A percentile compares a stretch with the other conserved stretches of the same genome.
Evolutionary conservation across 1,140 invertebrate species (phyloP).

Genomic region (Archivesica marissinica): DNA sequence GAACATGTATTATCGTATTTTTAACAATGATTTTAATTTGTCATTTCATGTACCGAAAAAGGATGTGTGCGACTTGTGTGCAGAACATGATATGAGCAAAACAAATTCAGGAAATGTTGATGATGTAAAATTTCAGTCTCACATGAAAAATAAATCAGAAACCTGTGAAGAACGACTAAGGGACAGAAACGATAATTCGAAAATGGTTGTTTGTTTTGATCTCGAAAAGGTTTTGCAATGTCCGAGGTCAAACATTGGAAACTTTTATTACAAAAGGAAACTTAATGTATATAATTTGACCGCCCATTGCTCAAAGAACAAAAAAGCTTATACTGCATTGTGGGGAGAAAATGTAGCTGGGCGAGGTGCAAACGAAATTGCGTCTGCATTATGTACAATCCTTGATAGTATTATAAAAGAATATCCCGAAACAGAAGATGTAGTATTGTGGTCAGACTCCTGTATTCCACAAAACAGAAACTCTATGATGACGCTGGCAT

Average conservation of each 20-base stretch:
- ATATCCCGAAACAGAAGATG: constrained; percentile 32
- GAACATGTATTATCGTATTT: constrained; percentile 58
- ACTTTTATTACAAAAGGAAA: constrained; percentile 54
- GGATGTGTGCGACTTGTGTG: constrained; percentile 60
- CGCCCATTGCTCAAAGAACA: constrained; percentile 49
- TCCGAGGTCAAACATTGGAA: constrained; percentile 6
- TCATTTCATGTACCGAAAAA: constrained; percentile 62
- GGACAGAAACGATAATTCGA: neutral
- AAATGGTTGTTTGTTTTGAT: constrained; percentile 9
- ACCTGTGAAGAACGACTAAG: neutral
- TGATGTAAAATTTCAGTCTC: neutral
- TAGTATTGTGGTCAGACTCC: constrained; percentile 61
- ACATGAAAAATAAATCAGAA: neutral
- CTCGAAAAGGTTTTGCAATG: constrained; percentile 5
- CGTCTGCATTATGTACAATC: constrained; percentile 59
- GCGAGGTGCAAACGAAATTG: constrained; percentile 65
- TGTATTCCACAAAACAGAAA: constrained; percentile 59
- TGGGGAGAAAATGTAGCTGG: constrained; percentile 50
- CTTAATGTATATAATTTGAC: constrained; percentile 60
- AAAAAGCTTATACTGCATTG: constrained; percentile 38
- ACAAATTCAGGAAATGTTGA: neutral
- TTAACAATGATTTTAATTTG: constrained; percentile 62
- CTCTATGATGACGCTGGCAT: constrained; percentile 9
- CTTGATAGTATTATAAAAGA: constrained; percentile 49
- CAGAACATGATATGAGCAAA: neutral